Conservation (phyloP, 1,140 invertebrate genomes). For the Macrocentrus cingulum region DNA sequence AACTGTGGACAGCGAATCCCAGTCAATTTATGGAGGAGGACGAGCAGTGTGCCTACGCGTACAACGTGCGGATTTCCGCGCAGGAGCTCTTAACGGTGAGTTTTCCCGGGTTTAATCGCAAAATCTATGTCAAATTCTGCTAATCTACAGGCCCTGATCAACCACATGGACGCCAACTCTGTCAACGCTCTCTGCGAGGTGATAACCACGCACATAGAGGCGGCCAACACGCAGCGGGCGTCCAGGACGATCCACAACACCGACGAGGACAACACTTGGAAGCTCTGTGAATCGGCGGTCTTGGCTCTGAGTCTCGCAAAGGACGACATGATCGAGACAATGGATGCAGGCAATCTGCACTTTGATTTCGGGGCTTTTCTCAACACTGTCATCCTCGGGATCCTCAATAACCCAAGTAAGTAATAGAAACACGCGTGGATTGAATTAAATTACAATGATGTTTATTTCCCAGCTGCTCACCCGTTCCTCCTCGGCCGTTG, state of each 20-base stretch:
- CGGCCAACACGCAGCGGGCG: conserved; percentile 53
- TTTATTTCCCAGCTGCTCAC: conserved; percentile 48
- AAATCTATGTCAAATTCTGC: conserved; percentile 15
- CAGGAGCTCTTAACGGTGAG: conserved; percentile 69
- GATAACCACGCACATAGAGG: conserved; percentile 67
- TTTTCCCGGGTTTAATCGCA: conserved; percentile 8
- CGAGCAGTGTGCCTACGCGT: conserved; percentile 69
- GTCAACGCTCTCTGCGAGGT: conserved; percentile 66
- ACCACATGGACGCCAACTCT: conserved; percentile 66
- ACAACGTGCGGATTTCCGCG: conserved; percentile 76
- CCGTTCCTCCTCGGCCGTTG: conserved; percentile 75
- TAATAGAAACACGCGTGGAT: no score
- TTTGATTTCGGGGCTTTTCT: conserved; percentile 73
- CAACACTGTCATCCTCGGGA: conserved; percentile 61
- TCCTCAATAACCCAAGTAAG: conserved; percentile 54
- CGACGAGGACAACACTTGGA: conserved; percentile 71
- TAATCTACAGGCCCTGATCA: conserved; percentile 61
- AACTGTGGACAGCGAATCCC: conserved; percentile 70
- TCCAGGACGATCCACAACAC: conserved; percentile 48
- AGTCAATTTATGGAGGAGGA: conserved; percentile 81
- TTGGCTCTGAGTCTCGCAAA: conserved; percentile 66
- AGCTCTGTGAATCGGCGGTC: conserved; percentile 75
- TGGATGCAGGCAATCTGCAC: conserved; percentile 59
- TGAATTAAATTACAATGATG: conserved; percentile 9
- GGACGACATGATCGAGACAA: conserved; percentile 62